Base-by-base conservation (phyloP, 2,797 vertebrate genomes). In the Apodemus agrarius region DNA sequence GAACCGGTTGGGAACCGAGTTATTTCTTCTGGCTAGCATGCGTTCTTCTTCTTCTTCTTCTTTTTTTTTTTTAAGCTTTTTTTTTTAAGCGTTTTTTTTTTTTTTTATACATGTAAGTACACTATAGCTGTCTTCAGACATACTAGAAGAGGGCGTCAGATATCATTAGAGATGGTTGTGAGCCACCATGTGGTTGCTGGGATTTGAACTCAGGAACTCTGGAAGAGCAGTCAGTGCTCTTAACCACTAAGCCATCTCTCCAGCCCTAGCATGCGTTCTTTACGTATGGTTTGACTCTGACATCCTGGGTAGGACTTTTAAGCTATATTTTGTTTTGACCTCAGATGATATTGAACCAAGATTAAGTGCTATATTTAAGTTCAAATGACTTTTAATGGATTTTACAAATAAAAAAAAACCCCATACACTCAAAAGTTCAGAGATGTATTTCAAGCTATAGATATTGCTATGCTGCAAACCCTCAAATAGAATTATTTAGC, bases 341-440 rank as follows among this genome's bases (percentile, higher is more conserved):
- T 92, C 75, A 83, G 72, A 79, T 84, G 89, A 43, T 74, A 78
- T 83, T 83, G 84, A 90, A 78, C 22, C 22, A 63, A 72, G 87
- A 92, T 95, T 24, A 46, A 78, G 75, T 54, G 90, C 31, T n/a
- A 75, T 90, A 83, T 94, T 82, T 89, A 91, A 82, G 92, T 93
- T 75, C 81, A 80, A 96, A 86, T 89, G 59, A 69, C 57, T 90
- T 96, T 57, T 57, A 84, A 93, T 78, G 37, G 14, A 67, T 89
- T 93, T 96, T 31, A 91, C 89, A 96, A 86, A 86, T 90, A 84
- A 94, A 63, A 89, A 54, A 87, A 93, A 81, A 86, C 26, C 3
- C 5, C 57, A n/a, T 34, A 46, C 6, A 11, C 21, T 91, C 82
- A 85, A 81, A 43, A 43, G 2, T 85, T 93, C 21, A 43, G 67